Conservation (phyloP, 2,888 invertebrate genomes). For the Pyrgus malvae region DNA sequence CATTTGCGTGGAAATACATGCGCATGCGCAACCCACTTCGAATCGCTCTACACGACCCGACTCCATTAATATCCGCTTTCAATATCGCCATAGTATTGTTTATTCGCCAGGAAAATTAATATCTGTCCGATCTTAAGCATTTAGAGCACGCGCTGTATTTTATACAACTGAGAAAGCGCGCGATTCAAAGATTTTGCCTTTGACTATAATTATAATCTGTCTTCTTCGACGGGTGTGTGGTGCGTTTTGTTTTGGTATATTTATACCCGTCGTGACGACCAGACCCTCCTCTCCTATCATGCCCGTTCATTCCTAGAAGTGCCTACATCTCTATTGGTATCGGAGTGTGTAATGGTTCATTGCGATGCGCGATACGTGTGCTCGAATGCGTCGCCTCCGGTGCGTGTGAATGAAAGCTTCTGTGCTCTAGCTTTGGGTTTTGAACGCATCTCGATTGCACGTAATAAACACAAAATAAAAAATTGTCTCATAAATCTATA, state of each 20-base stretch:
- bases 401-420: conserved; percentile 51
- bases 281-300: conserved; percentile 60
- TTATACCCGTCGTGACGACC: conserved; percentile 57
- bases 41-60: conserved; percentile 23
- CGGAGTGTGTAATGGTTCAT: conserved; percentile 56
- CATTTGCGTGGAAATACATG: conserved; percentile 36
- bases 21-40: conserved; percentile 26
- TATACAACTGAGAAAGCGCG: conserved; percentile 12
- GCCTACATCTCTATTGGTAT: conserved; percentile 62
- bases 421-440: neutral
- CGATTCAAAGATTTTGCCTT: conserved; percentile 34
- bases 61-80: conserved; percentile 29
- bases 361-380: conserved; percentile 62
- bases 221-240: conserved; percentile 32
- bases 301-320: conserved; percentile 44
- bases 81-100: conserved; percentile 27
- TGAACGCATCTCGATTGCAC: conserved; percentile 8
- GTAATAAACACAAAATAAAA: conserved; percentile 2
- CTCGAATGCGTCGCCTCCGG: conserved; percentile 54
- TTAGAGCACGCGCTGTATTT: conserved; percentile 22
- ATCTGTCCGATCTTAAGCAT: conserved; percentile 25
- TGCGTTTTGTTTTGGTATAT: conserved; percentile 41
- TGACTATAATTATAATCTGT: conserved; percentile 37
- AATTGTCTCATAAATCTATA: neutral
- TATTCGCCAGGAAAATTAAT: conserved; percentile 28